phyloP scores from a whole-genome alignment of 2,888 invertebrate species.

The Diarsia mendica region DNA sequence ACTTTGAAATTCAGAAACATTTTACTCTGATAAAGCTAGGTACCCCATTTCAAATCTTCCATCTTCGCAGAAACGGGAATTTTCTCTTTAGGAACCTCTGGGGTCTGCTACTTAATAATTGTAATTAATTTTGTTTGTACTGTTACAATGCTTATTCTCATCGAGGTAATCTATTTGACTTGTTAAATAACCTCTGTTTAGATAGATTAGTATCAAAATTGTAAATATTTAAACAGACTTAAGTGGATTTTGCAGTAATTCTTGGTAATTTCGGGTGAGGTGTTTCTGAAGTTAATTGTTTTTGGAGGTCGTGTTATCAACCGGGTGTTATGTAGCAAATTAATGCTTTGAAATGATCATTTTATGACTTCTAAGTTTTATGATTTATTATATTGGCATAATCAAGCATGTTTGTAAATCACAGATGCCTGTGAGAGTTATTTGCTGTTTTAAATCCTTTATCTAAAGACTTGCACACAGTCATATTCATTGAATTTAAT shows the following conservation, averaged over 20 bases:
- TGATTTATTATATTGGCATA: too few relatives aligned
- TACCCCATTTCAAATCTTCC: slow-evolving; percentile 17
- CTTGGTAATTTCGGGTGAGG: slow-evolving; percentile 11
- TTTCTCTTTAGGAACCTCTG: slow-evolving; percentile 37
- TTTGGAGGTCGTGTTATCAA: not conserved
- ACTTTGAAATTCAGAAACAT: slow-evolving; percentile 23
- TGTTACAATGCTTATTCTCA: slow-evolving; percentile 36
- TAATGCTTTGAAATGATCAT: not conserved
- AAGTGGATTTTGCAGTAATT: slow-evolving; percentile 37
- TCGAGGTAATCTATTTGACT: slow-evolving; percentile 59
- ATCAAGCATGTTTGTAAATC: too few relatives aligned
- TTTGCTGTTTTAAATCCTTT: not conserved
- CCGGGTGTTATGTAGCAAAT: not conserved
- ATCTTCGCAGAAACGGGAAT: slow-evolving; percentile 37
- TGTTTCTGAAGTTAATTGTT: not conserved
- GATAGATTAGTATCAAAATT: slow-evolving; percentile 58
- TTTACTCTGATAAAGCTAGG: slow-evolving; percentile 16
- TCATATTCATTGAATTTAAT: too few relatives aligned
- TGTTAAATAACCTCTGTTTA: slow-evolving; percentile 54
- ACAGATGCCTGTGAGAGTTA: not conserved
- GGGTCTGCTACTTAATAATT: slow-evolving; percentile 50
- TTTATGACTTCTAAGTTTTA: too few relatives aligned
- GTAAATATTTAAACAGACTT: slow-evolving; percentile 46
- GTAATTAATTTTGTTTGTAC: slow-evolving; percentile 63
- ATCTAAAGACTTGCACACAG: too few relatives aligned